Base-by-base conservation (phyloP, 1,140 invertebrate genomes). In the Mercenaria mercenaria region DNA sequence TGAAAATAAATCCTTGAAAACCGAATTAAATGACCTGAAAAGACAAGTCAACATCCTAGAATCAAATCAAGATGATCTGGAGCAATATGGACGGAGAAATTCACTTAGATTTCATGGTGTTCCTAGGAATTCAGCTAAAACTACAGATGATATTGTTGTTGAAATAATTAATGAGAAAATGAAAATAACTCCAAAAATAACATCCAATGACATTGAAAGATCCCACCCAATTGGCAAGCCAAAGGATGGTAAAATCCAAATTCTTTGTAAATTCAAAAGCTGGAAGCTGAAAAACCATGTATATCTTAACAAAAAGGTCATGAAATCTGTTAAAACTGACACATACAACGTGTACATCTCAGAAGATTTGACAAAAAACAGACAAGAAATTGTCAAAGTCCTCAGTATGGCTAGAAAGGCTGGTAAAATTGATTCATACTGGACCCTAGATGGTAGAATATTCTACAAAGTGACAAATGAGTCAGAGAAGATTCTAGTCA, bases 261-360 rank as follows among this genome's bases (percentile, higher is more conserved):
- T 76, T 18, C 32, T 76, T 41, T 76, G 72, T 26, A 76, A 76
- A 76, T 76, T 39, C 37, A 76, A 76, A 76, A n/a, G 37, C 37
- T 76, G 72, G 72, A 76, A 41, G 37, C 29, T 3, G 13, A 76
- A 76, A 39, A 15, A 39, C 37, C 37, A 39, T 26, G 26, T 76
- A 8, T 76, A 76, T 37, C 8, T 15, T 11, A 20, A n/a, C 32
- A 76, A 76, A 43, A 76, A 39, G 37, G 13, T 20, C 26, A 26
- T 76, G 72, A 76, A 76, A 76, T 34, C 26, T 20, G 18, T 20
- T 11, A 34, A 76, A 76, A 37, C 72, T 76, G 13, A 11, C 15
- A 34, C 32, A 26, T 76, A 37, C 26, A 76, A 39, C 10, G 72
- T 39, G 0, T 76, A 37, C 13, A 76, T 76, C 11, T 37, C 37